A percentile compares a stretch with the other conserved stretches of the same genome.
These are phyloP conservation scores for Drosophila mayaguana DNA, from an alignment of 2,888 invertebrate genomes.

Conservation along the genomic window DNA sequence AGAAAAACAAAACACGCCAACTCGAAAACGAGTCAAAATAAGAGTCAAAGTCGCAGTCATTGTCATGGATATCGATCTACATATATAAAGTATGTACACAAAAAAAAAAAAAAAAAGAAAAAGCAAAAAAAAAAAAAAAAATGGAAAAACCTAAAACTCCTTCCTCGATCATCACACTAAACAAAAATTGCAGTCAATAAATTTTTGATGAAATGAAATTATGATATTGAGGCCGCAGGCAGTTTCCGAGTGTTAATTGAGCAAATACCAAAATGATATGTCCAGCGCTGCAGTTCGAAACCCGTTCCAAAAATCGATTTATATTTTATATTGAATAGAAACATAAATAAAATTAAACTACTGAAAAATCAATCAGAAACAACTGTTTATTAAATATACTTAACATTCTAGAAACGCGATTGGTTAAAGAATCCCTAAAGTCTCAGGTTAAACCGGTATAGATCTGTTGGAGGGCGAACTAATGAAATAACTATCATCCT, in stretches of 20 bases:
- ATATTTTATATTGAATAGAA: neutral
- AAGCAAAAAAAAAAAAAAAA: no score
- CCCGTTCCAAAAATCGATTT: neutral
- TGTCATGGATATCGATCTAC: slow-evolving; percentile 8
- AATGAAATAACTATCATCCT: no score
- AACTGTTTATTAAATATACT: no score
- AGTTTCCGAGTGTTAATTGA: neutral
- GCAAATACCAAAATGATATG: neutral
- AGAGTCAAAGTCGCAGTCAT: slow-evolving; percentile 14
- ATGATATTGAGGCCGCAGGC: neutral
- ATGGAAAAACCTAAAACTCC: neutral
- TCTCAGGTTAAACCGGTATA: no score
- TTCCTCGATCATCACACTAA: neutral
- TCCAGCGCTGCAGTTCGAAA: neutral
- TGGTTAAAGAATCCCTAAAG: no score
- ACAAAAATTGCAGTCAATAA: slow-evolving; percentile 49
- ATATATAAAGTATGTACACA: slow-evolving; percentile 21
- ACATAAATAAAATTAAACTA: neutral
- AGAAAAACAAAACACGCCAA: neutral
- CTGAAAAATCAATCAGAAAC: neutral
- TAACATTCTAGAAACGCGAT: no score
- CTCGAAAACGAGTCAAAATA: neutral
- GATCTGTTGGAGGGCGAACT: no score
- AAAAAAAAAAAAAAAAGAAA: neutral
- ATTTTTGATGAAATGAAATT: slow-evolving; percentile 14